Evolutionary conservation across 2,888 invertebrate genomes (phyloP).

Genomic region (Cryptocephalus primarius): DNA sequence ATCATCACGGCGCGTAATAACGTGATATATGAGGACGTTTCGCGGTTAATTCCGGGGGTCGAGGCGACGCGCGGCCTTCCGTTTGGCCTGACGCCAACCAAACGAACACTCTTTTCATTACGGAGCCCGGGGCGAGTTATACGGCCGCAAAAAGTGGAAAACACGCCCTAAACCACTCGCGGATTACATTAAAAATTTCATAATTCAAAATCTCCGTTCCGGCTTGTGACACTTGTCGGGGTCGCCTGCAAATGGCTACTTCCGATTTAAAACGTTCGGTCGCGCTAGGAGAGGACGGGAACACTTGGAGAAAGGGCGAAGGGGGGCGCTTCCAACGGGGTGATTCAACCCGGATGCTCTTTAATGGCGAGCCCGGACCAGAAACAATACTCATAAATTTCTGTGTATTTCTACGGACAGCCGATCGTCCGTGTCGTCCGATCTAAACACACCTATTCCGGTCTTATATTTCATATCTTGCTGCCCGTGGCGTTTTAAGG

Average conservation of each 20-base stretch:
- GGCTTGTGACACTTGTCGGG: constrained; percentile 33
- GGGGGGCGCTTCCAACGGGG: constrained; percentile 6
- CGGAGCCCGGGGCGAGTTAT: constrained; percentile 9
- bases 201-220: constrained; percentile 36
- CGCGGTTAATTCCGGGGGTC: constrained; percentile 33
- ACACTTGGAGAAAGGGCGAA: constrained; percentile 5
- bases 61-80: not conserved
- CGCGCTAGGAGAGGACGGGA: not conserved
- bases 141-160: constrained; percentile 18
- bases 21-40: constrained; percentile 33
- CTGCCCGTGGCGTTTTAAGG: too few species aligned
- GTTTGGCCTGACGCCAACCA: constrained; percentile 24
- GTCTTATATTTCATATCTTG: too few species aligned
- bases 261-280: constrained; percentile 32
- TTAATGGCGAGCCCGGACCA: constrained; percentile 13
- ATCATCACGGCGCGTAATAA: constrained; percentile 35
- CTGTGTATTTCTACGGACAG: too few species aligned
- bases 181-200: constrained; percentile 32
- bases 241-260: constrained; percentile 32
- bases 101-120: constrained; percentile 15
- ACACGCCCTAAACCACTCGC: constrained; percentile 21
- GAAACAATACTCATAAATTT: too few species aligned
- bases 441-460: too few species aligned
- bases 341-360: constrained; percentile 11
- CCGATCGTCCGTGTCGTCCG: too few species aligned